phyloP scores from a whole-genome alignment of 1,140 invertebrate species.

The Brachionus rotundiformis region DNA sequence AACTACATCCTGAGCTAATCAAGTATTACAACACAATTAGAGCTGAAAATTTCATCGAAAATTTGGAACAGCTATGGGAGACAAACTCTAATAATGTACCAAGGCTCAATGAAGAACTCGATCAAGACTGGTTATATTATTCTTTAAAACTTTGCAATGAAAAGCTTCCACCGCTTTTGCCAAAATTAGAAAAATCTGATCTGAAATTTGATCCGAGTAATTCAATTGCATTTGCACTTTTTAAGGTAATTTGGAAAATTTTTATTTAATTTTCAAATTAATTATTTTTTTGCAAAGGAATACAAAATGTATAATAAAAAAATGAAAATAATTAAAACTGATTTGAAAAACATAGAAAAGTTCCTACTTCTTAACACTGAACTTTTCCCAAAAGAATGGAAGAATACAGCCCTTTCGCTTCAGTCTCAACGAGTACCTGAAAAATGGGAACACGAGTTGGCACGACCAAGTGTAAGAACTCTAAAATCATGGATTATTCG shows the following conservation, averaged over 20 bases:
- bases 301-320: slow-evolving; percentile 5
- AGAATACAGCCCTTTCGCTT: slow-evolving; percentile 22
- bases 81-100: slow-evolving; percentile 33
- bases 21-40: slow-evolving; percentile 11
- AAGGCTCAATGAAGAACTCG: slow-evolving; percentile 10
- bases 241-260: neutral
- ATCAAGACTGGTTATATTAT: slow-evolving; percentile 49
- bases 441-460: slow-evolving; percentile 19
- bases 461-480: slow-evolving; percentile 34
- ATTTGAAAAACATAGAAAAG: slow-evolving; percentile 44
- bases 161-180: slow-evolving; percentile 23
- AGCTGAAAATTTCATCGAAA: slow-evolving; percentile 41
- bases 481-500: slow-evolving; percentile 35
- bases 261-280: neutral
- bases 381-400: slow-evolving; percentile 46
- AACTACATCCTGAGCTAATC: slow-evolving; percentile 3
- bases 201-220: neutral
- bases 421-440: slow-evolving; percentile 44
- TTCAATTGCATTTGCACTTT: slow-evolving; percentile 3
- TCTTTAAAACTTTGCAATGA: slow-evolving; percentile 41
- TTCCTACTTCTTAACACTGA: neutral
- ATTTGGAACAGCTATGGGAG: slow-evolving; percentile 35
- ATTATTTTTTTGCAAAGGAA: neutral
- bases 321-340: neutral
- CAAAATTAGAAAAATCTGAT: neutral